These are phyloP conservation scores for Sphaeramia orbicularis DNA, from an alignment of 2,797 vertebrate species.

Conservation along the genomic window DNA sequence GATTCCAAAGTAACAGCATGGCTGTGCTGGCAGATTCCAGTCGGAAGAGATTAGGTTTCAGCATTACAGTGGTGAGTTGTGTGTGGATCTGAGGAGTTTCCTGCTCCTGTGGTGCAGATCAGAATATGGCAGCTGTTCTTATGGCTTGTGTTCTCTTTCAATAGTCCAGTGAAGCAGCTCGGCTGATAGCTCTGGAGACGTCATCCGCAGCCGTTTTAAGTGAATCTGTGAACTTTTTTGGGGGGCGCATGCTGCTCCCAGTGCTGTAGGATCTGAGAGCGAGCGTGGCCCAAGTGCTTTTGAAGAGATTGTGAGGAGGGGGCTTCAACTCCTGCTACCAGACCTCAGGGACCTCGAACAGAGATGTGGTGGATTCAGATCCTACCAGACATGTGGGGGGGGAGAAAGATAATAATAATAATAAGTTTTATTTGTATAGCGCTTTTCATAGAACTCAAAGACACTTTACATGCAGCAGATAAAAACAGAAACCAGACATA, in stretches of 20 bases:
- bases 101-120: conserved; percentile 62
- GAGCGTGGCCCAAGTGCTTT: conserved; percentile 47
- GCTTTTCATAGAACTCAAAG: no score
- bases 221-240: conserved; percentile 39
- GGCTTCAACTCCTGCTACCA: conserved; percentile 77
- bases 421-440: no score
- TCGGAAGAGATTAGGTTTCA: conserved; percentile 39
- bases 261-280: conserved; percentile 35
- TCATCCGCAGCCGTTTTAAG: conserved; percentile 48
- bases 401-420: no score
- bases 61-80: conserved; percentile 21
- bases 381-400: conserved; percentile 14
- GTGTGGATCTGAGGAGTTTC: conserved; percentile 49
- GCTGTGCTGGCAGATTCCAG: conserved; percentile 60
- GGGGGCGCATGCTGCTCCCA: conserved; percentile 28
- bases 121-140: conserved; percentile 74
- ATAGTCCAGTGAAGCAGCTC: conserved; percentile 51
- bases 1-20: conserved; percentile 36
- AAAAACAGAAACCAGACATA: no score
- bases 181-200: conserved; percentile 52
- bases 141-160: conserved; percentile 78
- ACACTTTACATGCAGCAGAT: no score
- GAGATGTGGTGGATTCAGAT: conserved; percentile 57
- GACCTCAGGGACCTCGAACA: conserved; percentile 85
- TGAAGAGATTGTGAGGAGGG: conserved; percentile 28